phyloP scores from a whole-genome alignment of 2,797 vertebrate species.

The Aotus griseimembra region DNA sequence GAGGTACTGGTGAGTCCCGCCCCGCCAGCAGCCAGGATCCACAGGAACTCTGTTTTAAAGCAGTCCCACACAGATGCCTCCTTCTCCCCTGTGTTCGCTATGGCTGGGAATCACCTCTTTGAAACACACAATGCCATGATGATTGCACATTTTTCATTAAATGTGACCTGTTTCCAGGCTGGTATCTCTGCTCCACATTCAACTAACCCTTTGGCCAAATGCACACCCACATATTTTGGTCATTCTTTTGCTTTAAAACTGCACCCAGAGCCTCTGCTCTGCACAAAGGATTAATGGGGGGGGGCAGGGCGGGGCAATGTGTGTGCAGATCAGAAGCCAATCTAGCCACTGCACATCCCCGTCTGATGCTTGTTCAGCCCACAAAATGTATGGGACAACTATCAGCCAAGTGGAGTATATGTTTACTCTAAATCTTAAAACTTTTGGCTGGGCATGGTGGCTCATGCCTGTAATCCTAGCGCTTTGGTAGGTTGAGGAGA shows the following conservation, averaged over 20 bases:
- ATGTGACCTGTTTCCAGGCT: conserved; percentile 63
- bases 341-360: not conserved
- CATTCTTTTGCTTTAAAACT: conserved; percentile 69
- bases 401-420: not conserved
- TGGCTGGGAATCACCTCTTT: conserved; percentile 63
- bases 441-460: not conserved
- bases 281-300: conserved; percentile 52
- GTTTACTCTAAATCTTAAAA: not conserved
- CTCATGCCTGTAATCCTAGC: not conserved
- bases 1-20: not conserved
- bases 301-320: not conserved
- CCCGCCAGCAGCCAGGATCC: not conserved
- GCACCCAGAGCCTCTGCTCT: conserved; percentile 66
- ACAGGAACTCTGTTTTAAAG: conserved; percentile 46
- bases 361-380: not conserved
- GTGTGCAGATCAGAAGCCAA: conserved; percentile 37
- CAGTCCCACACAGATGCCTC: conserved; percentile 57
- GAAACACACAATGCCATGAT: conserved; percentile 69
- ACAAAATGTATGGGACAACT: not conserved
- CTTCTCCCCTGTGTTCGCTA: conserved; percentile 43
- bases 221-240: conserved; percentile 76
- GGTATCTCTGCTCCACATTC: conserved; percentile 55
- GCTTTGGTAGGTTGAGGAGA: not conserved
- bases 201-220: conserved; percentile 69
- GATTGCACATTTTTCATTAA: conserved; percentile 70